Conservation (phyloP, 2,113 vertebrate genomes). For the Alethe castanea region DNA sequence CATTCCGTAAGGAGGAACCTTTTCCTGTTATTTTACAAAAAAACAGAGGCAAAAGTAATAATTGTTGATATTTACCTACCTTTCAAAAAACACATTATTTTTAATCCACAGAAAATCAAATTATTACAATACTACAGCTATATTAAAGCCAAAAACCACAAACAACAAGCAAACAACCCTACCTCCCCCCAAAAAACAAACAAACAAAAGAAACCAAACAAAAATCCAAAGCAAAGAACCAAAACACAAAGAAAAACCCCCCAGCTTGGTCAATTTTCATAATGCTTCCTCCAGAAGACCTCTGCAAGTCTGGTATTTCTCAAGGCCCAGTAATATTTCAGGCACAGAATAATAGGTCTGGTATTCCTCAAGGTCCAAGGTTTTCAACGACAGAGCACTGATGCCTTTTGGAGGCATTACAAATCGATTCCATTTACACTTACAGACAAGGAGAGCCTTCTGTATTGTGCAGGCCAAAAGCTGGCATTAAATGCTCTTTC, state of each 20-base stretch:
- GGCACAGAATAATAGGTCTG: slow-evolving; percentile 7
- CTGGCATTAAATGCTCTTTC: background rate
- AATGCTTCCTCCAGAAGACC: background rate
- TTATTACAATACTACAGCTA: background rate
- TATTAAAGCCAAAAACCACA: background rate
- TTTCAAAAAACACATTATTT: background rate
- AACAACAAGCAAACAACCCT: background rate
- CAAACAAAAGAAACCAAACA: background rate
- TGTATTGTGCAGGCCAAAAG: background rate
- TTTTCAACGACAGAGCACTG: background rate
- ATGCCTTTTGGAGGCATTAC: background rate
- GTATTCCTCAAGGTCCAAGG: slow-evolving; percentile 25
- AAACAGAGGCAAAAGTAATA: background rate
- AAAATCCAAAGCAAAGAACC: background rate
- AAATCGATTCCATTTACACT: background rate
- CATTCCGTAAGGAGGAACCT: background rate
- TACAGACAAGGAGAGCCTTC: background rate
- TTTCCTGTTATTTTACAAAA: slow-evolving; percentile 28
- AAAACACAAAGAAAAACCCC: background rate
- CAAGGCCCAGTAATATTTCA: background rate
- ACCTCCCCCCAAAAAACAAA: no score
- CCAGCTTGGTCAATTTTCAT: background rate
- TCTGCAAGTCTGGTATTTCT: slow-evolving; percentile 6
- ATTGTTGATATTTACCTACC: background rate
- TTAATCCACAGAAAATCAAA: background rate